A percentile compares a stretch with the other conserved stretches of the same genome.
phyloP scores from a whole-genome alignment of 2,113 vertebrate genomes.

The Heterotilapia buettikoferi region DNA sequence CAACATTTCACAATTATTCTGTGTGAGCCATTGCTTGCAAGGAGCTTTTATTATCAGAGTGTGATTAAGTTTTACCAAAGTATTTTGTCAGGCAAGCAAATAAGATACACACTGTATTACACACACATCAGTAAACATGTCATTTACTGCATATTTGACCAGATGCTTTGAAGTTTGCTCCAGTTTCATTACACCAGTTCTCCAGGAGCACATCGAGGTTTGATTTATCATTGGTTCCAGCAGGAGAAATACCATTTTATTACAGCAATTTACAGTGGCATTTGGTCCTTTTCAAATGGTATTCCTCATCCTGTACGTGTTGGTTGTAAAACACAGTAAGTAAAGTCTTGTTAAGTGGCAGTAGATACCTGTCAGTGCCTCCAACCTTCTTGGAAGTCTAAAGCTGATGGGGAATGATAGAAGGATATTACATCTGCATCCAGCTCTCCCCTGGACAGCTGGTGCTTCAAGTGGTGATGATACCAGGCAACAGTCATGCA shows the following conservation, averaged over 20 bases:
- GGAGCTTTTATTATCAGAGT: neutral
- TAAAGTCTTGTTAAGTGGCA: conserved; percentile 22
- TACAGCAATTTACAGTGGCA: conserved; percentile 10
- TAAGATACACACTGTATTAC: neutral
- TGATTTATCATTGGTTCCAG: conserved; percentile 7
- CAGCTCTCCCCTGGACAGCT: conserved; percentile 29
- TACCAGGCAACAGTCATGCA: neutral
- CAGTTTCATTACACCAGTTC: neutral
- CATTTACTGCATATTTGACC: neutral
- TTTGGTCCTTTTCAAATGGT: conserved; percentile 3
- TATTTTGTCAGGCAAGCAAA: neutral
- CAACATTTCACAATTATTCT: neutral
- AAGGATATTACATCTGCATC: conserved; percentile 46
- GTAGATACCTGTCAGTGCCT: conserved; percentile 26
- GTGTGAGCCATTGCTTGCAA: neutral
- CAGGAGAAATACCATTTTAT: conserved; percentile 27
- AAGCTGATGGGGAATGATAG: conserved; percentile 29
- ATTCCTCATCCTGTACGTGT: neutral
- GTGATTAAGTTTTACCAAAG: neutral
- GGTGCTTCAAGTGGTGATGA: conserved; percentile 1
- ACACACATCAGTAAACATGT: neutral
- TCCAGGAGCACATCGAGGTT: neutral
- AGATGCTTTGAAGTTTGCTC: neutral
- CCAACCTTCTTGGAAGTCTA: neutral
- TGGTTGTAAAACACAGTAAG: conserved; percentile 9